Conservation (phyloP, 2,888 invertebrate species). For the Orgyia antiqua region DNA sequence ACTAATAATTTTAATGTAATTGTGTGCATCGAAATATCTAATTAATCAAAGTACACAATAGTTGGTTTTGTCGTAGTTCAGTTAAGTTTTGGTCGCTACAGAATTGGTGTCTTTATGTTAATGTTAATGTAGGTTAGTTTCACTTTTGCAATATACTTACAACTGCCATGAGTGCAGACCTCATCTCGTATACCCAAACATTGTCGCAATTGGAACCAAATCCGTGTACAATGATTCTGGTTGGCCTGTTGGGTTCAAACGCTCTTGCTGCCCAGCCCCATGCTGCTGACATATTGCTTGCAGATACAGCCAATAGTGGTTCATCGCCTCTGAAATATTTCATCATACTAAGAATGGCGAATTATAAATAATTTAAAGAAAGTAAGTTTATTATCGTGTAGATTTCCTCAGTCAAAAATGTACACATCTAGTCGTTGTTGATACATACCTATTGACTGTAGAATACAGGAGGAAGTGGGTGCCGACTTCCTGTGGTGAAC, state of each 20-base stretch:
- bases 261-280: constrained; percentile 81
- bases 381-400: too few species aligned
- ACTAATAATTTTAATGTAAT: too few species aligned
- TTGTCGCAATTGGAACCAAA: constrained; percentile 95
- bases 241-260: constrained; percentile 82
- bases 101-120: too few species aligned
- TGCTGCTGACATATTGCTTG: constrained; percentile 84
- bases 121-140: too few species aligned
- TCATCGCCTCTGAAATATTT: constrained; percentile 71
- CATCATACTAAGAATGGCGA: too few species aligned
- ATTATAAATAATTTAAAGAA: too few species aligned
- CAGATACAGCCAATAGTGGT: constrained; percentile 84
- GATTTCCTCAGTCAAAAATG: too few species aligned
- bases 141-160: constrained; percentile 81
- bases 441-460: constrained; percentile 77
- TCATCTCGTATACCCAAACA: constrained; percentile 96
- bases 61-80: too few species aligned
- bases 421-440: too few species aligned
- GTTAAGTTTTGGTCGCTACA: too few species aligned
- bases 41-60: too few species aligned
- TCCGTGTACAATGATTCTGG: constrained; percentile 93
- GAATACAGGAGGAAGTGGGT: constrained; percentile 90
- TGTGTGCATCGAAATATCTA: too few species aligned
- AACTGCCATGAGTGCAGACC: constrained; percentile 92
- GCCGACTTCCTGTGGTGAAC: constrained; percentile 90